phyloP scores from a whole-genome alignment of 2,797 vertebrate genomes.

The Sorex maritimensis region DNA sequence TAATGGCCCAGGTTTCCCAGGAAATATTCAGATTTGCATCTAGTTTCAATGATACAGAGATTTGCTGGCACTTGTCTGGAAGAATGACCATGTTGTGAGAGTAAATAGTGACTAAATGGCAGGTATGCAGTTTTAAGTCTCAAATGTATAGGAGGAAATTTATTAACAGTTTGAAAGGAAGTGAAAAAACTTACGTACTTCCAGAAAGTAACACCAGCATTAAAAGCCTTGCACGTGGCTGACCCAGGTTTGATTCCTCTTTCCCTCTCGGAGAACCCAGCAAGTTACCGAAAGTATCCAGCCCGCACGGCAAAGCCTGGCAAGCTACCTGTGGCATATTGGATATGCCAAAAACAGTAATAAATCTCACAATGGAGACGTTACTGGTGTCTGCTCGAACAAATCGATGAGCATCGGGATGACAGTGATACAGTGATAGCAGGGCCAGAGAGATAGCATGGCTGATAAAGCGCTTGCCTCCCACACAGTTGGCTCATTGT shows the following conservation, averaged over 20 bases:
- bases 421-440: not conserved
- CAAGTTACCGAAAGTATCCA: no score
- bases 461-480: no score
- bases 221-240: not conserved
- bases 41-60: not conserved
- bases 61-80: not conserved
- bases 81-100: conserved; percentile 27
- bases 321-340: no score
- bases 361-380: no score
- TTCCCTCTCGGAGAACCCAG: no score
- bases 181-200: not conserved
- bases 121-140: not conserved
- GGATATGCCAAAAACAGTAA: no score
- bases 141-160: not conserved
- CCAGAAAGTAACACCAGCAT: conserved; percentile 29
- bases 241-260: no score
- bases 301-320: no score
- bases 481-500: no score
- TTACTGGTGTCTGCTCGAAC: no score
- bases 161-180: conserved; percentile 55
- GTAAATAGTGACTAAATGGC: not conserved
- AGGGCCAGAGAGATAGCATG: no score
- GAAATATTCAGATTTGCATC: conserved; percentile 24
- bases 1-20: not conserved
- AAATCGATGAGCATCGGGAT: no score